Percentiles rank a stretch among this genome's conserved stretches.
phyloP scores from a whole-genome alignment of 2,113 vertebrate species.

The Colius striatus region DNA sequence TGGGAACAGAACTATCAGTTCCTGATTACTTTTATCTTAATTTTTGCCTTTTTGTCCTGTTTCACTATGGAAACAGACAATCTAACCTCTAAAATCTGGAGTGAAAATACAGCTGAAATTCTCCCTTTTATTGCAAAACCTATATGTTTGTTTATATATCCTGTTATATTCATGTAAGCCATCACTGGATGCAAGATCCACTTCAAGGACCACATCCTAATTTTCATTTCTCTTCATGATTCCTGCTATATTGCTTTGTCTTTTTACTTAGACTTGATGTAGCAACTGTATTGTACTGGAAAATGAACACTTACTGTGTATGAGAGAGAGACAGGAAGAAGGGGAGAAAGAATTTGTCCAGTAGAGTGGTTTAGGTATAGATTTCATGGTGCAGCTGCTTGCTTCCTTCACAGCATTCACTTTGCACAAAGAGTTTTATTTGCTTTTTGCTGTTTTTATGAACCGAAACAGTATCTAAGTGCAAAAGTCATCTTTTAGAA shows the following conservation, averaged over 20 bases:
- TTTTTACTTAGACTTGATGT: not conserved
- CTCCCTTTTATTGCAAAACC: not conserved
- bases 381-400: not conserved
- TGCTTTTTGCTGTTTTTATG: not conserved
- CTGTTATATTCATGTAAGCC: not conserved
- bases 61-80: not conserved
- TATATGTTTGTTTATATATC: not conserved
- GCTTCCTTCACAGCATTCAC: not conserved
- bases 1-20: not conserved
- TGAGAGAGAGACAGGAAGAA: not conserved
- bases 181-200: not conserved
- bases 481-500: not conserved
- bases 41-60: not conserved
- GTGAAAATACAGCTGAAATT: not conserved
- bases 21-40: not conserved
- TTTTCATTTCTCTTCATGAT: not conserved
- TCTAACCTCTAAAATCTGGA: not conserved
- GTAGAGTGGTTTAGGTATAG: accelerated
- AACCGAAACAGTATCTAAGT: not conserved
- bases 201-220: not conserved
- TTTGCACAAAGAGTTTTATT: not conserved
- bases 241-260: not conserved
- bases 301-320: accelerated
- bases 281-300: not conserved
- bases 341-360: not conserved